Conservation (phyloP, 2,113 vertebrate genomes). For the Aleadryas rufinucha region DNA sequence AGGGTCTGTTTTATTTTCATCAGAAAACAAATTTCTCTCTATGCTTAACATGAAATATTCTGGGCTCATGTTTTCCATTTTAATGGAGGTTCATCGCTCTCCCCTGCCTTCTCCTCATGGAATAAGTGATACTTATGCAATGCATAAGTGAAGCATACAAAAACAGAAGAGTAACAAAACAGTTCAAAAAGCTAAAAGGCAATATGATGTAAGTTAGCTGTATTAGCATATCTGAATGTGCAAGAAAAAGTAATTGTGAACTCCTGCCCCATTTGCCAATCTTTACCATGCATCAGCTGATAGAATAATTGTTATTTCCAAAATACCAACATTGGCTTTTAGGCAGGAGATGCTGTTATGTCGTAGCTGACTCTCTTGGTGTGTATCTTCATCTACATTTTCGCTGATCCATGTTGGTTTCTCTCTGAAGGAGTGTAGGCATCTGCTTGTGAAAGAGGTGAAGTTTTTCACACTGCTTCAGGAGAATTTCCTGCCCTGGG, state of each 20-base stretch:
- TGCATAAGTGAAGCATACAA: background rate
- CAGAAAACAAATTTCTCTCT: slow-evolving; percentile 31
- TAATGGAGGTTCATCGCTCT: slow-evolving; percentile 18
- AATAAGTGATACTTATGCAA: background rate
- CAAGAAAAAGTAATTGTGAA: background rate
- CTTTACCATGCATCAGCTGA: background rate
- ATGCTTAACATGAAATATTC: background rate
- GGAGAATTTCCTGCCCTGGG: background rate
- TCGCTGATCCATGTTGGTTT: background rate
- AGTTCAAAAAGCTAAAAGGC: background rate
- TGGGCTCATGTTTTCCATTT: background rate
- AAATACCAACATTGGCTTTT: background rate
- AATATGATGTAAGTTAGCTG: background rate
- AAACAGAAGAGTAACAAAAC: background rate
- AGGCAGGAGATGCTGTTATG: background rate
- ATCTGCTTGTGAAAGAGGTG: background rate
- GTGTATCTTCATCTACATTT: background rate
- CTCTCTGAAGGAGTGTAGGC: background rate
- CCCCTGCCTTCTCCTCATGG: background rate
- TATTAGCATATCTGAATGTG: background rate
- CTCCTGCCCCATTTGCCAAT: background rate
- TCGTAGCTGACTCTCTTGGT: background rate
- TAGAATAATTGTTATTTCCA: background rate
- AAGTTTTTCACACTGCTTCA: background rate
- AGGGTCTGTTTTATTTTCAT: slow-evolving; percentile 51